A percentile compares a stretch with the other conserved stretches of the same genome.
Evolutionary conservation across 2,797 vertebrate species (phyloP).

Genomic region (Gymnothorax reevesii): DNA sequence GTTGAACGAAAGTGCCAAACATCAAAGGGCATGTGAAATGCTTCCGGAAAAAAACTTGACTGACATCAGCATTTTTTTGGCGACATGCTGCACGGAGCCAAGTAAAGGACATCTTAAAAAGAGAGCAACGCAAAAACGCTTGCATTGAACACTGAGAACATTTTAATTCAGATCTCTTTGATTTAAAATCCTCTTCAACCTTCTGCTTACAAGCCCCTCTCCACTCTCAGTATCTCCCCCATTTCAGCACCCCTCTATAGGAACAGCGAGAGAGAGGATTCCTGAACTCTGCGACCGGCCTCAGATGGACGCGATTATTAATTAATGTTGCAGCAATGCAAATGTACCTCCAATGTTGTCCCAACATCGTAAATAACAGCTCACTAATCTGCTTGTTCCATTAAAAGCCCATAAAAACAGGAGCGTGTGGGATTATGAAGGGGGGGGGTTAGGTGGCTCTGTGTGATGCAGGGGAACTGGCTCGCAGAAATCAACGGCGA

Average conservation of each 20-base stretch:
- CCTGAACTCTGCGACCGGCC: not conserved
- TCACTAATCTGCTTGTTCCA: slow-evolving; percentile 4
- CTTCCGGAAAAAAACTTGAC: no score
- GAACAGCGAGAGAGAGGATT: not conserved
- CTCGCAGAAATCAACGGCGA: not conserved
- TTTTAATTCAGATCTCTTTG: not conserved
- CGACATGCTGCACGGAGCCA: no score
- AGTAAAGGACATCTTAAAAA: no score
- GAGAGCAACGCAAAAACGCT: not conserved
- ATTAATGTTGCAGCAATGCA: not conserved
- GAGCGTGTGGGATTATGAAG: no score
- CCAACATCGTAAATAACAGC: slow-evolving; percentile 9
- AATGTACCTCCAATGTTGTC: not conserved
- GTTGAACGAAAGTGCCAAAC: no score
- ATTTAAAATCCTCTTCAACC: not conserved
- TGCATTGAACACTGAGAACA: not conserved
- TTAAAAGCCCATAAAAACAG: slow-evolving; percentile 2
- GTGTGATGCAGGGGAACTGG: no score
- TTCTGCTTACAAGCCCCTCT: not conserved
- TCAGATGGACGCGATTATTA: not conserved
- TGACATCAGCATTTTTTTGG: no score
- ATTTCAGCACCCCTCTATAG: not conserved
- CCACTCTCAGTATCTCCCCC: no score
- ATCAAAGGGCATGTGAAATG: no score
- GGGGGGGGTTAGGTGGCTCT: no score